A percentile compares a stretch with the other conserved stretches of the same genome.
Conservation (phyloP, 2,113 vertebrate species). For the Psittacula cyanocephala region DNA sequence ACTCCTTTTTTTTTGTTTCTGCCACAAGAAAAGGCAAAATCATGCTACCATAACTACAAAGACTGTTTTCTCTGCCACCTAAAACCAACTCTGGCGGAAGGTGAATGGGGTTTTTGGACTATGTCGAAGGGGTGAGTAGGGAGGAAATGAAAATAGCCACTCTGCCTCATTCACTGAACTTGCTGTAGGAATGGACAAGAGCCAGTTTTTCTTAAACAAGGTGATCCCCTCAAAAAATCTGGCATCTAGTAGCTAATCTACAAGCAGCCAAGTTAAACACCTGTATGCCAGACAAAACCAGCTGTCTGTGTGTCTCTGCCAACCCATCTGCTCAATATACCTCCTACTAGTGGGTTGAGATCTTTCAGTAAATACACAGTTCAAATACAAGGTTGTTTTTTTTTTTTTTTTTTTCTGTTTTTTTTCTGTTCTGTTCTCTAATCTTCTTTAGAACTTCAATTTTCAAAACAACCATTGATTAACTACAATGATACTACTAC, state of each 20-base stretch:
- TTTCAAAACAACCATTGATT: not conserved
- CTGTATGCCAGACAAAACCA: conserved; percentile 20
- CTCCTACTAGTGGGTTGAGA: not conserved
- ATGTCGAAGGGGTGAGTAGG: not conserved
- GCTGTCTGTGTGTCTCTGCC: not conserved
- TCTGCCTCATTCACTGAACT: not conserved
- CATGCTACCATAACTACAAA: not conserved
- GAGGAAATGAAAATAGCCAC: not conserved
- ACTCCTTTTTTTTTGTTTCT: not conserved
- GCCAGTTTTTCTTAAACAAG: not conserved
- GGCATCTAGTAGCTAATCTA: not conserved
- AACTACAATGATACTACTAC: not conserved
- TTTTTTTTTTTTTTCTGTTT: not conserved
- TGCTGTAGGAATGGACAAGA: not conserved
- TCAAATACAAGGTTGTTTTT: not conserved
- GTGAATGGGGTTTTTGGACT: not conserved
- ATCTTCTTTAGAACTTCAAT: not conserved
- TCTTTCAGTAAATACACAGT: not conserved
- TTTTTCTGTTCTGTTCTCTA: not conserved
- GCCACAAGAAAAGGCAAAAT: not conserved
- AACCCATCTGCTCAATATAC: not conserved
- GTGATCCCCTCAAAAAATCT: not conserved
- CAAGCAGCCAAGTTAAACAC: conserved; percentile 19
- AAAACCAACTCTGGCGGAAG: not conserved
- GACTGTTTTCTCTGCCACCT: not conserved